phyloP scores from a whole-genome alignment of 2,797 vertebrate genomes.

The Valencia hispanica region DNA sequence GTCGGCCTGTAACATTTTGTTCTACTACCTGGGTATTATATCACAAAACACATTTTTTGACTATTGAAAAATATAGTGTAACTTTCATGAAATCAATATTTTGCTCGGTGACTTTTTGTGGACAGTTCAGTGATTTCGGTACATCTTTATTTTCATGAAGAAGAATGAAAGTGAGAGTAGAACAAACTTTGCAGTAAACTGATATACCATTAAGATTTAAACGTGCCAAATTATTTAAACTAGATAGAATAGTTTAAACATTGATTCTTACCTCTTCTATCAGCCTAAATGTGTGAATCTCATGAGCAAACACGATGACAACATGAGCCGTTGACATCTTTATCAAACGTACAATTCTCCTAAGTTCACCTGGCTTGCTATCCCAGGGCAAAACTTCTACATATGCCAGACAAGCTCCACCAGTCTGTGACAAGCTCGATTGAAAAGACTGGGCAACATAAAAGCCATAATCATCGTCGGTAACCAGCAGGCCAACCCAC shows the following conservation, averaged over 20 bases:
- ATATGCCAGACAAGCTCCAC: slow-evolving; percentile 66
- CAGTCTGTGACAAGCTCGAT: slow-evolving; percentile 36
- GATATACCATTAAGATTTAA: not conserved
- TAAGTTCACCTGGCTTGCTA: slow-evolving; percentile 42
- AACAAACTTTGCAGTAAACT: not conserved
- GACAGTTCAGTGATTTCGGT: not conserved
- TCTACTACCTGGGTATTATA: slow-evolving; percentile 45
- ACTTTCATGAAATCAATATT: not conserved
- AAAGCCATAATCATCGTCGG: slow-evolving; percentile 74
- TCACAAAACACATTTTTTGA: not conserved
- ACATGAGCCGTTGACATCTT: slow-evolving; percentile 55
- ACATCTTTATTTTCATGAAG: not conserved
- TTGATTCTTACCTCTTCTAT: slow-evolving; percentile 52
- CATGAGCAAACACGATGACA: slow-evolving; percentile 60
- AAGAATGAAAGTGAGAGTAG: not conserved
- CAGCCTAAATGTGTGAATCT: slow-evolving; percentile 41
- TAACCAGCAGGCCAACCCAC: slow-evolving; percentile 74
- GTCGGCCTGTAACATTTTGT: slow-evolving; percentile 63
- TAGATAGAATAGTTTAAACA: slow-evolving; percentile 16
- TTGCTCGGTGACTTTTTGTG: not conserved
- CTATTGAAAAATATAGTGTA: not conserved
- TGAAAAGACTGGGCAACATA: slow-evolving; percentile 68
- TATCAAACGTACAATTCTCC: slow-evolving; percentile 54
- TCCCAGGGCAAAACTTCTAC: slow-evolving; percentile 66
- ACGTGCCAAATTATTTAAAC: too few relatives aligned